These are phyloP conservation scores for Carcharodon carcharias DNA, from an alignment of 2,797 vertebrate species.

Conservation along the genomic window DNA sequence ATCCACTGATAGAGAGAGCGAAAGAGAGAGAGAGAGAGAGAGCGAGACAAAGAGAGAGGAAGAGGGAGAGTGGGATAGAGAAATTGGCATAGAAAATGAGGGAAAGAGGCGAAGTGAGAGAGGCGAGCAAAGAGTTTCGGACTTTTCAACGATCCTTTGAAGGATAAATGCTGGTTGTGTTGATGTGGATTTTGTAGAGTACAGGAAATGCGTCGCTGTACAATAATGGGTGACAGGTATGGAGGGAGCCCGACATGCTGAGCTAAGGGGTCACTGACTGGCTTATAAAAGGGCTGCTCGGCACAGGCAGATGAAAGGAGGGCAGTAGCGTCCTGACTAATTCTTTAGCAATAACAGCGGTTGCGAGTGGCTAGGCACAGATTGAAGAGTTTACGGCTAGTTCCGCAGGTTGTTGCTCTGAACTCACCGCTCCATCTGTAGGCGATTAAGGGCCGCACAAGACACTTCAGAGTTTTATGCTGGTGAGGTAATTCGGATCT, in stretches of 20 bases:
- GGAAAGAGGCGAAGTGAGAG: neutral
- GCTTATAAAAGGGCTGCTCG: neutral
- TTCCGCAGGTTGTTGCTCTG: neutral
- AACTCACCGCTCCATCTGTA: neutral
- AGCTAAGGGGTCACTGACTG: neutral
- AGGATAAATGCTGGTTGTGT: neutral
- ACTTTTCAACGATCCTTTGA: neutral
- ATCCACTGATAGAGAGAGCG: too few relatives aligned
- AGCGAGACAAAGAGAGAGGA: too few relatives aligned
- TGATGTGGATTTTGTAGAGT: neutral
- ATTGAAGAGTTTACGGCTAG: neutral
- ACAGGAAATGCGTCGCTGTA: neutral
- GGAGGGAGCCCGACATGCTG: neutral
- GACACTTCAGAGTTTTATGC: neutral
- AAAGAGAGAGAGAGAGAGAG: too few relatives aligned
- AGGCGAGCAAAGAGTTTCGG: neutral
- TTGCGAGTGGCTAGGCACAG: neutral
- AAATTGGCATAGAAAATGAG: too few relatives aligned
- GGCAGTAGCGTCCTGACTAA: neutral
- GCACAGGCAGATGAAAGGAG: neutral
- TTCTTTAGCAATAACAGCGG: neutral
- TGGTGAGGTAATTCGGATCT: neutral
- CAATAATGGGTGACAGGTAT: neutral
- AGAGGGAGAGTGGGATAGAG: neutral
- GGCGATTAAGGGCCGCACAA: neutral